Evolutionary conservation across 2,113 vertebrate genomes (phyloP), one percentile per base, ranked within the genome.

Genomic region (Gymnobelideus leadbeateri): DNA sequence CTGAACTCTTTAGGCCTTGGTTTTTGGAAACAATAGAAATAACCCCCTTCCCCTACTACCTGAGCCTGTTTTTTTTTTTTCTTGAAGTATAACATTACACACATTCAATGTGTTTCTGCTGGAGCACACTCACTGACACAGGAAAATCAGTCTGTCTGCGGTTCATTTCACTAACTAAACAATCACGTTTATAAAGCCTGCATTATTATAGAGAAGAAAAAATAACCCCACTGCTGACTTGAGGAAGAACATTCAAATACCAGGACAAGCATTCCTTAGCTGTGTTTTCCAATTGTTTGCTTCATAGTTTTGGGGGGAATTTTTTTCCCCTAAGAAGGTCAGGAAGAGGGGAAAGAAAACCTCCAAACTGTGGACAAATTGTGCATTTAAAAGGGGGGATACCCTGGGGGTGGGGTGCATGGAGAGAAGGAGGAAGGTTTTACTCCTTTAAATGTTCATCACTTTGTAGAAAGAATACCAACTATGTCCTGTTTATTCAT

Each of bases 401-500:
- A 84, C 91, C 89, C 95, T 94, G 95, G 95, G 91, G 21, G 49
- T 2, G 21, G 84, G 89, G 19, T 84, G 16, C 16, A 84, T 84
- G 37, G 6, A 84, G n/a, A 84, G 10, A 61, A 61, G 37, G 68
- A 84, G 37, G 68, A 84, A 84, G 51, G 57, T 84, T 95, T 95
- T 97, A 97, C 96, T 94, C 94, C 95, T 51, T 95, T 89, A 54
- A 97, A 97, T 92, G 61, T 0, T 55, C 97, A 98, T 96, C 91
- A 1, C 91, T 96, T 95, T 21, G 92, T 25, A 97, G 96, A 97
- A 98, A 96, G 96, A 98, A 98, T 97, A 95, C 3, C 94, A 98
- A 96, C 57, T 94, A 31, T 7, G 89, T 96, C 95, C 93, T 10
- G n/a, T 96, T 98, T 98, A 97, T 98, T 98, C 97, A 94, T 96